These are phyloP conservation scores for Drosophila hamatofila DNA, from an alignment of 2,888 invertebrate genomes.

Conservation along the genomic window DNA sequence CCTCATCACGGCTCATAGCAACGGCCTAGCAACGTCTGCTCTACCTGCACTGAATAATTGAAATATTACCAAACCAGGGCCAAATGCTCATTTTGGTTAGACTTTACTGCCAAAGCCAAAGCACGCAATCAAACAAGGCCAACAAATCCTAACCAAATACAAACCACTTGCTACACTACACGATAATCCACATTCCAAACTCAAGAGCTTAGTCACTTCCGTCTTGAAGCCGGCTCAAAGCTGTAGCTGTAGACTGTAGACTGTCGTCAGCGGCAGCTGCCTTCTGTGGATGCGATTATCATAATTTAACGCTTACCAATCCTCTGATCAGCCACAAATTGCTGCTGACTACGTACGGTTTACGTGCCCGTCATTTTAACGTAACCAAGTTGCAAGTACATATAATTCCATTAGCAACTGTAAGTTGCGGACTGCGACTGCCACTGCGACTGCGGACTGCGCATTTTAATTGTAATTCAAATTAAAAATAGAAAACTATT, in stretches of 20 bases:
- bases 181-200: constrained; percentile 33
- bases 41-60: constrained; percentile 45
- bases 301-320: constrained; percentile 61
- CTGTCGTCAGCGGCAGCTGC: constrained; percentile 48
- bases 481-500: constrained; percentile 48
- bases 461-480: constrained; percentile 60
- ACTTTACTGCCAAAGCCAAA: constrained; percentile 23
- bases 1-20: constrained; percentile 20
- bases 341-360: constrained; percentile 18
- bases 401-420: constrained; percentile 37
- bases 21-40: constrained; percentile 29
- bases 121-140: constrained; percentile 28
- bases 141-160: constrained; percentile 41
- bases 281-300: constrained; percentile 53
- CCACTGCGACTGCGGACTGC: constrained; percentile 15
- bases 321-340: constrained; percentile 23
- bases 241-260: neutral
- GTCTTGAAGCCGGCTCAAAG: constrained; percentile 85
- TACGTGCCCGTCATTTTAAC: constrained; percentile 47
- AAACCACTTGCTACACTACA: constrained; percentile 16
- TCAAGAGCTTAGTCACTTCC: constrained; percentile 41
- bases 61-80: constrained; percentile 45
- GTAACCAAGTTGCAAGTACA: constrained; percentile 23
- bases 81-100: constrained; percentile 18
- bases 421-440: neutral